phyloP scores from a whole-genome alignment of 2,888 invertebrate genomes.

The Prenolepis imparis region DNA sequence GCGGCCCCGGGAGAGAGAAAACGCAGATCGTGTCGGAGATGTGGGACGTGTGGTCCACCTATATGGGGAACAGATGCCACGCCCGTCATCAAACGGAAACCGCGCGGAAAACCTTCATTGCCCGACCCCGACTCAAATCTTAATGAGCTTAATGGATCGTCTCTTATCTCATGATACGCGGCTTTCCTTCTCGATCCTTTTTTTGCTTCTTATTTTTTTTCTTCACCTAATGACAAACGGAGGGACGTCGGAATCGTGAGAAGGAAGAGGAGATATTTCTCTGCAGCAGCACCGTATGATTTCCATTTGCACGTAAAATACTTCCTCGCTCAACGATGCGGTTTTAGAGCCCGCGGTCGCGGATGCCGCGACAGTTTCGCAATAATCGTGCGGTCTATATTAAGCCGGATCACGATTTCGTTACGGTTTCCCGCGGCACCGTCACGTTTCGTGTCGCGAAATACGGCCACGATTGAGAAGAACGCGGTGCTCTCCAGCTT shows the following conservation, averaged over 20 bases:
- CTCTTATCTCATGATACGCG: neutral
- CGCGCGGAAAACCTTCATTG: conserved; percentile 48
- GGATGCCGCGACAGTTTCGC: conserved; percentile 33
- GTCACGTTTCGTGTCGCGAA: conserved; percentile 35
- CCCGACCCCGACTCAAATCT: neutral
- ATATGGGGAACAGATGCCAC: conserved; percentile 52
- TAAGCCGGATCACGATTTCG: conserved; percentile 47
- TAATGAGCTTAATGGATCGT: conserved; percentile 57
- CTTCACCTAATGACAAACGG: conserved; percentile 15
- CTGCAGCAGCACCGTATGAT: conserved; percentile 8
- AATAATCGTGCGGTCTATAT: conserved; percentile 33
- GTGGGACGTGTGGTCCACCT: conserved; percentile 45
- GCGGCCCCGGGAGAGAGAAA: conserved; percentile 47
- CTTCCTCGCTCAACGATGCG: conserved; percentile 23
- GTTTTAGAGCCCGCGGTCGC: conserved; percentile 13
- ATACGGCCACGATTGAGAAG: conserved; percentile 21
- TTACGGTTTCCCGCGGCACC: conserved; percentile 35
- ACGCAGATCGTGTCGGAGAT: conserved; percentile 56
- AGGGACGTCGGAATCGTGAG: conserved; percentile 2
- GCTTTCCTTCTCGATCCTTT: neutral
- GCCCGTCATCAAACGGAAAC: conserved; percentile 46
- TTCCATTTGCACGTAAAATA: conserved; percentile 57
- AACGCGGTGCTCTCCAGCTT: neutral
- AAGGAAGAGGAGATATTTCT: conserved; percentile 12
- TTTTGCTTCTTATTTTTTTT: neutral